Percentiles rank a stretch among this genome's conserved stretches.
phyloP scores from a whole-genome alignment of 1,140 invertebrate species.

The Mamestra configurata region DNA sequence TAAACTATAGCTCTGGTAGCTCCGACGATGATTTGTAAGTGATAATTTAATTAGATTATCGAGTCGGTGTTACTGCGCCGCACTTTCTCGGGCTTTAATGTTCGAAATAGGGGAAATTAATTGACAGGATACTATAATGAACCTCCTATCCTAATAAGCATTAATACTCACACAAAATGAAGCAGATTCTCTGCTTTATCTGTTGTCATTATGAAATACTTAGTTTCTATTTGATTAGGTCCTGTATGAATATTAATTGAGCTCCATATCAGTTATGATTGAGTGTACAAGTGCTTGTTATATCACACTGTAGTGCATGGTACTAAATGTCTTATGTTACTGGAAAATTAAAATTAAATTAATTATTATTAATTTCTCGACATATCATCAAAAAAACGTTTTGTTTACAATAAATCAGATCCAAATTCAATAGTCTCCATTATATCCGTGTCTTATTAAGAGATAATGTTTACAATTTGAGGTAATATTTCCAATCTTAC shows the following conservation, averaged over 20 bases:
- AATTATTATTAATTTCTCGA: no score
- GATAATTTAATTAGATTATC: constrained; percentile 46
- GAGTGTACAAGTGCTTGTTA: constrained; percentile 8
- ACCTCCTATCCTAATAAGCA: not conserved
- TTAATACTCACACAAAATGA: not conserved
- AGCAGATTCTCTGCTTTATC: not conserved
- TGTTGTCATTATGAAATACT: not conserved
- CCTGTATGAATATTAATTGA: not conserved
- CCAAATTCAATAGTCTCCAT: no score
- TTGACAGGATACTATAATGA: not conserved
- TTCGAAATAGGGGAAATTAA: not conserved
- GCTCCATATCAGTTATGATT: not conserved
- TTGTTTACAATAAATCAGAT: no score
- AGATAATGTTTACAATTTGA: no score
- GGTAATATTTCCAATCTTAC: no score
- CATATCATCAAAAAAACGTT: no score
- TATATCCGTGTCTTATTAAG: no score
- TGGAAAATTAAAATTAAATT: no score
- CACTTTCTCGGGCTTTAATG: not conserved
- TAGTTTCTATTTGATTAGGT: not conserved
- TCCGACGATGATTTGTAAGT: constrained; percentile 82
- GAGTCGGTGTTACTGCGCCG: constrained; percentile 1
- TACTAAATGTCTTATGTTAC: no score
- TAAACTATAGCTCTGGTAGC: constrained; percentile 77
- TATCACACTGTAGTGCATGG: not conserved